phyloP scores from a whole-genome alignment of 2,797 vertebrate species.

The Enteromius fasciolatus region DNA sequence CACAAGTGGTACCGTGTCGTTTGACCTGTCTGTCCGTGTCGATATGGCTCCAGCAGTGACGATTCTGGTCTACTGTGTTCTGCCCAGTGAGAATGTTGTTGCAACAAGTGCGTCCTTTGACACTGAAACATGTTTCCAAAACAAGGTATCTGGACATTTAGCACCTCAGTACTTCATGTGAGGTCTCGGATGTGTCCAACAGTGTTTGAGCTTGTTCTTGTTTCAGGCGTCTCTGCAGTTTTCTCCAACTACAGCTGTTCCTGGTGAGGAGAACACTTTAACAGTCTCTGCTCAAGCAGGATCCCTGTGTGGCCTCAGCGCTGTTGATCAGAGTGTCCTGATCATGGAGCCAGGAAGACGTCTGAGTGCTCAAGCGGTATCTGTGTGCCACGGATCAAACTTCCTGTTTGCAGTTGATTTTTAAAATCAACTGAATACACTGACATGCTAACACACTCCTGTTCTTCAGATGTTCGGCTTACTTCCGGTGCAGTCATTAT shows the following conservation, averaged over 20 bases:
- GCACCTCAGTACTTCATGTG: not conserved
- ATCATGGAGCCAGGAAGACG: constrained; percentile 75
- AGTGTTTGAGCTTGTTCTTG: not conserved
- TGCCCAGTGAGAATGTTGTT: constrained; percentile 68
- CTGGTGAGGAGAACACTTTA: constrained; percentile 72
- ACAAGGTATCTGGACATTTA: constrained; percentile 64
- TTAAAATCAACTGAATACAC: no score
- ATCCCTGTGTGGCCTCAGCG: constrained; percentile 84
- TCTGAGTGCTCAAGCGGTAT: constrained; percentile 74
- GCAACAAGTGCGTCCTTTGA: constrained; percentile 63
- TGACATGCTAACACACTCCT: no score
- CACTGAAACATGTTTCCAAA: constrained; percentile 70
- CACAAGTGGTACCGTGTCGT: constrained; percentile 59
- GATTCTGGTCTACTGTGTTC: constrained; percentile 67
- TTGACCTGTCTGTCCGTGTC: constrained; percentile 61
- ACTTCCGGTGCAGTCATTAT: not conserved
- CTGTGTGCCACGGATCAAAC: not conserved
- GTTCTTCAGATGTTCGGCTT: not conserved
- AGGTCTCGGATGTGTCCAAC: rapidly evolving
- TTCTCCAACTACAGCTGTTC: constrained; percentile 68
- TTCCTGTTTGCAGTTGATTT: no score
- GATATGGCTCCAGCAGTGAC: constrained; percentile 67
- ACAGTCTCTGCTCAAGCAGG: constrained; percentile 68
- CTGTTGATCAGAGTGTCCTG: constrained; percentile 84
- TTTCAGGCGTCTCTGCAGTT: constrained; percentile 81